These are phyloP conservation scores for Prionailurus bengalensis DNA, from an alignment of 2,113 vertebrate species.

Conservation along the genomic window DNA sequence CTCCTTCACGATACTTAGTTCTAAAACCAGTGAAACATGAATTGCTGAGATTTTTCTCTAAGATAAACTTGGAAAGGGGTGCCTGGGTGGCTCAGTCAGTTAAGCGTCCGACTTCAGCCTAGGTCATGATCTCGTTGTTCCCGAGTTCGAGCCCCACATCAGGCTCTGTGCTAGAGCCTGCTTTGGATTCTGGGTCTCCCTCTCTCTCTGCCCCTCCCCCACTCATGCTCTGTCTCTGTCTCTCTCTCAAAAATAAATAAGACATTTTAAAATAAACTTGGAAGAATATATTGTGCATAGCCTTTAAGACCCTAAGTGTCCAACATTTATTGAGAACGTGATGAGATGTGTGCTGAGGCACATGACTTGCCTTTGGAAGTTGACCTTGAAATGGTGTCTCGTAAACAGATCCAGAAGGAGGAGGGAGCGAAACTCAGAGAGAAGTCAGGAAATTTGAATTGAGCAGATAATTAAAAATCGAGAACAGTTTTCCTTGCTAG, in stretches of 20 bases:
- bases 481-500: neutral
- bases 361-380: neutral
- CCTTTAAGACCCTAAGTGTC: neutral
- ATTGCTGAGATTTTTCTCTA: neutral
- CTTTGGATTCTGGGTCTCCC: too few species aligned
- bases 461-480: slow-evolving; percentile 54
- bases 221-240: too few species aligned
- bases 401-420: neutral
- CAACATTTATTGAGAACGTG: slow-evolving; percentile 61
- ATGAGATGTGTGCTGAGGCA: neutral
- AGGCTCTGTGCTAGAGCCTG: too few species aligned
- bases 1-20: neutral
- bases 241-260: too few species aligned
- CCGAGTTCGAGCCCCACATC: too few species aligned
- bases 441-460: slow-evolving; percentile 1
- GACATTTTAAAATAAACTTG: neutral
- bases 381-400: slow-evolving; percentile 55
- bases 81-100: too few species aligned
- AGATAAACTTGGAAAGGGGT: neutral
- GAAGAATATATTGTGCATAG: neutral
- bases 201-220: too few species aligned
- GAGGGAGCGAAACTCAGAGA: neutral
- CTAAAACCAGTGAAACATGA: neutral
- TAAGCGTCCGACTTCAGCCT: too few species aligned
- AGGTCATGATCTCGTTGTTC: too few species aligned